Conservation (phyloP, 2,113 vertebrate genomes). For the Pseudopipra pipra region DNA sequence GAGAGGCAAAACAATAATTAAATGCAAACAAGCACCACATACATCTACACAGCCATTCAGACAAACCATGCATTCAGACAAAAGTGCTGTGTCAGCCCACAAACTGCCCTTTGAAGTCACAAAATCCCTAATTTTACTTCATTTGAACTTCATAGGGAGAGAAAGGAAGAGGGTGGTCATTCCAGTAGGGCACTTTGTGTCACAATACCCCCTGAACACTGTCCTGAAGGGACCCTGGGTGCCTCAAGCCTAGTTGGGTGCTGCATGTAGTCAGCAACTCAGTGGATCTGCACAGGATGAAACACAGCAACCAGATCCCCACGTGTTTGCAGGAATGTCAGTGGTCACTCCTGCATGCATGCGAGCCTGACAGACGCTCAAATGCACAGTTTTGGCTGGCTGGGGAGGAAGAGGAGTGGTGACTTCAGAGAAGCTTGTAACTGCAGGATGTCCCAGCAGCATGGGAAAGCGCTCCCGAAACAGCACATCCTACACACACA, state of each 20-base stretch:
- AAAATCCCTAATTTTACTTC: background rate
- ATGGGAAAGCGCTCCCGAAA: background rate
- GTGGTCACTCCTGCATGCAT: background rate
- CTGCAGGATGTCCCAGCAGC: background rate
- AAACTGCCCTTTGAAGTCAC: background rate
- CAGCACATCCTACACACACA: background rate
- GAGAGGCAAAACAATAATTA: background rate
- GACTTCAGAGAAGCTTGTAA: background rate
- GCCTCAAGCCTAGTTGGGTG: background rate
- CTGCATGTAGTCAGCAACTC: background rate
- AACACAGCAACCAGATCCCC: rapidly evolving
- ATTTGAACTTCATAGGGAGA: background rate
- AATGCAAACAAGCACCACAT: background rate
- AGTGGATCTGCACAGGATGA: background rate
- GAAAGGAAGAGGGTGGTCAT: background rate
- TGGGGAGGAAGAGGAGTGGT: background rate
- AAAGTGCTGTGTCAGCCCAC: background rate
- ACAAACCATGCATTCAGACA: background rate
- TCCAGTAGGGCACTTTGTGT: background rate
- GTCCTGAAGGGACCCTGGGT: background rate
- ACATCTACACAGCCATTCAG: background rate
- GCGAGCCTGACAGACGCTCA: background rate
- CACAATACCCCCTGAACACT: background rate
- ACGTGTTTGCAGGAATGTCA: background rate
- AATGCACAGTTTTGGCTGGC: background rate